Percentiles rank a stretch among this genome's conserved stretches.
These are phyloP conservation scores for Crotalus horridus DNA, from an alignment of 2,113 vertebrate genomes.

Conservation along the genomic window DNA sequence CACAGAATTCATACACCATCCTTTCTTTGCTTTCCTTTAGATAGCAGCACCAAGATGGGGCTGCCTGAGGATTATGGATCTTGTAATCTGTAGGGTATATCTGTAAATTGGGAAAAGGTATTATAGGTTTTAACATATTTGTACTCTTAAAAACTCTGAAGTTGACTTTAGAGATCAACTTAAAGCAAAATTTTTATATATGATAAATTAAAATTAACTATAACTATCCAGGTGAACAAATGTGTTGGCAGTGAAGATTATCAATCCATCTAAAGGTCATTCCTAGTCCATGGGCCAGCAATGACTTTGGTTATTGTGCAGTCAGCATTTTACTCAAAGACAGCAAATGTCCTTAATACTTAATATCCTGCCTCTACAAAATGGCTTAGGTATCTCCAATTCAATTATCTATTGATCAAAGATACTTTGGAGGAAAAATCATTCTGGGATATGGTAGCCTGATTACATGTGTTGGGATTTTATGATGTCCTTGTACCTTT, in stretches of 20 bases:
- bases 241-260: not conserved
- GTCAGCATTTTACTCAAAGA: not conserved
- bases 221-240: not conserved
- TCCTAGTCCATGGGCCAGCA: not conserved
- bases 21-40: not conserved
- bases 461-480: not conserved
- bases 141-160: not conserved
- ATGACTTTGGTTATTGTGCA: not conserved
- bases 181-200: not conserved
- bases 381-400: not conserved
- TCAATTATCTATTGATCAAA: not conserved
- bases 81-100: not conserved
- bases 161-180: not conserved
- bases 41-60: not conserved
- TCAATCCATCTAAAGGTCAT: not conserved
- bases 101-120: not conserved
- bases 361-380: not conserved
- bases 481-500: not conserved
- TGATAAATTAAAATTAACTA: not conserved
- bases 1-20: not conserved
- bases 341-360: not conserved
- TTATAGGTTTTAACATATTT: not conserved
- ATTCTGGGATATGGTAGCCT: not conserved
- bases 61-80: not conserved
- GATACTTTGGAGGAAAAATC: not conserved